Evolutionary conservation across 2,888 invertebrate genomes (phyloP).

Genomic region (Apomyelois bistriatella): DNA sequence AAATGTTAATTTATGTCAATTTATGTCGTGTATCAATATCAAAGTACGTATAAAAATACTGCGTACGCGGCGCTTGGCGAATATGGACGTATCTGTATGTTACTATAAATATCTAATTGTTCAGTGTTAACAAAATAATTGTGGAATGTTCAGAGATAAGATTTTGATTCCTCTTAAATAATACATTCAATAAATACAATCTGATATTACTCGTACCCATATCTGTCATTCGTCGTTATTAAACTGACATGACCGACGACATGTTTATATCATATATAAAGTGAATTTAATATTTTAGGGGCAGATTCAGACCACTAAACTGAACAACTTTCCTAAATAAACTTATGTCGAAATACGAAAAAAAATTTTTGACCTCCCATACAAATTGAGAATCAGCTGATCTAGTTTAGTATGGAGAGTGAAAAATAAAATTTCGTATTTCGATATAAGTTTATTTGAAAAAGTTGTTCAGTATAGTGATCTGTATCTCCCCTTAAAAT

Average conservation of each 20-base stretch:
- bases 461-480: too few relatives aligned
- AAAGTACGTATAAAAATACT: slow-evolving; percentile 1
- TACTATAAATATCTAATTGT: slow-evolving; percentile 4
- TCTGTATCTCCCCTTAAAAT: too few relatives aligned
- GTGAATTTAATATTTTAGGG: too few relatives aligned
- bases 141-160: not conserved
- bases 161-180: not conserved
- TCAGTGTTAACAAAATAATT: slow-evolving; percentile 3
- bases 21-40: slow-evolving; percentile 10
- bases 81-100: slow-evolving; percentile 1
- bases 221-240: slow-evolving; percentile 9
- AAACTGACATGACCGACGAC: not conserved
- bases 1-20: slow-evolving; percentile 5
- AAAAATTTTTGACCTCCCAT: too few relatives aligned
- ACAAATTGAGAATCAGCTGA: too few relatives aligned
- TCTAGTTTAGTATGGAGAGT: too few relatives aligned
- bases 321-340: too few relatives aligned
- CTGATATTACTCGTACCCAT: not conserved
- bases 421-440: too few relatives aligned
- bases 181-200: not conserved
- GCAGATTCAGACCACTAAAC: too few relatives aligned
- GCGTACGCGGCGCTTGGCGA: slow-evolving; percentile 10
- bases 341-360: too few relatives aligned
- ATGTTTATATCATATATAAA: too few relatives aligned
- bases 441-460: too few relatives aligned